These are phyloP conservation scores for Anser cygnoides DNA, from an alignment of 2,113 vertebrate species.

Conservation along the genomic window DNA sequence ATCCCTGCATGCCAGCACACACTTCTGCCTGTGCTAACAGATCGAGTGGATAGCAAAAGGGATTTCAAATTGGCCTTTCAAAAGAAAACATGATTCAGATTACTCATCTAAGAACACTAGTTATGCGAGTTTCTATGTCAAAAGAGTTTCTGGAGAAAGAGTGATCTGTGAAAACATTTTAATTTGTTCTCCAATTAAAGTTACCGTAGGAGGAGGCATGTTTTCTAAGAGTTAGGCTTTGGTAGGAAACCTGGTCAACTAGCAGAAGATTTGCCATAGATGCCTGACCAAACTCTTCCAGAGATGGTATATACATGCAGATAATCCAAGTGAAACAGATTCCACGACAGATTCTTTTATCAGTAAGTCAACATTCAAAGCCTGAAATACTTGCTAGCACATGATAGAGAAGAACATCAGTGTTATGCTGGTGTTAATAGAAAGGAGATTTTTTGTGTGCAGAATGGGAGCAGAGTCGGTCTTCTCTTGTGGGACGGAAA, in stretches of 20 bases:
- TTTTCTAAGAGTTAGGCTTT: background rate
- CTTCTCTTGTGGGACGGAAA: background rate
- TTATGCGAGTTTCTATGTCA: slow-evolving; percentile 61
- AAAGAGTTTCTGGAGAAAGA: slow-evolving; percentile 57
- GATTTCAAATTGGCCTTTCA: slow-evolving; percentile 36
- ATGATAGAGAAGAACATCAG: background rate
- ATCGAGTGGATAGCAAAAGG: slow-evolving; percentile 23
- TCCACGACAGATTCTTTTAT: background rate
- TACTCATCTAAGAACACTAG: slow-evolving; percentile 39
- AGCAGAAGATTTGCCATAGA: background rate
- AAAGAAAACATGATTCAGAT: slow-evolving; percentile 27
- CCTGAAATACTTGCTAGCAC: background rate
- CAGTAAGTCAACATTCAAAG: background rate
- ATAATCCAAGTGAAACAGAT: background rate
- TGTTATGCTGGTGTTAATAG: background rate
- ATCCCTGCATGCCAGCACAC: slow-evolving; percentile 16
- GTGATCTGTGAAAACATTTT: slow-evolving; percentile 45
- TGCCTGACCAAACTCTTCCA: background rate
- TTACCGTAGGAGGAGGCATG: slow-evolving; percentile 32
- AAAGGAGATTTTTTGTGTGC: background rate
- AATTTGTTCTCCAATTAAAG: slow-evolving; percentile 53
- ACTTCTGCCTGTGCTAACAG: slow-evolving; percentile 25
- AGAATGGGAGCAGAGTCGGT: background rate
- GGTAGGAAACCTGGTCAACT: background rate
- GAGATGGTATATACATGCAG: background rate